Base-by-base conservation (phyloP, 2,113 vertebrate genomes). In the Corythoichthys haematopterus region DNA sequence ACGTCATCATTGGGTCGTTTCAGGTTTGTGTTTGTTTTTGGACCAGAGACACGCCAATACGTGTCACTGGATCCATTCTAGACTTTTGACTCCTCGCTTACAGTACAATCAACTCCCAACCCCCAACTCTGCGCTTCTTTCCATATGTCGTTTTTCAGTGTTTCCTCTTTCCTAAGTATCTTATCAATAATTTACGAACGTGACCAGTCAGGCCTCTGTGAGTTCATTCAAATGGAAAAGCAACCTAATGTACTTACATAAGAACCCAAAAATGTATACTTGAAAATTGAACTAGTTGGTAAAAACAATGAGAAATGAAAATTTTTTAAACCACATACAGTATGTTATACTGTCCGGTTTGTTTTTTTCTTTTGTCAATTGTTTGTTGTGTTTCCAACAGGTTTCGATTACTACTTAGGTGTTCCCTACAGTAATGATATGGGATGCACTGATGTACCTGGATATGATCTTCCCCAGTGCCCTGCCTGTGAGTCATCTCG, bases 391-490 rank as follows among this genome's bases (percentile, higher is more conserved):
- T 83, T 52, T 65, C 62, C 46, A n/a, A 12, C 87, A 99, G 97
- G 97, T n/a, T 99, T 99, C 0, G 91, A 96, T 67, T 96, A 93
- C 82, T 98, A 94, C 86, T 90, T 94, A 0, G 97, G 97, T 20
- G 93, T 99, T 65, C 97, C 97, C 1, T 99, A 97, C 77, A 99
- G 97, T 80, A 94, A 98, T 0, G 97, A 99, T 69, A 99, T 99
- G 97, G 97, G 97, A 81, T 99, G 97, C 68, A 96, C 94, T 0
- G 97, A 99, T 56, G 75, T 3, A 16, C 94, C 95, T 0, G 95
- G 97, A 35, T 96, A 91, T 69, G 82, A 98, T 84, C 38, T 90
- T 35, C 97, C 97, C 0, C 89, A 84, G 28, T 97, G 96, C 63
- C 87, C 78, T 0, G 87, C 93, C 0, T 99, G 97, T 84, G 84